Base-by-base conservation (phyloP, 2,888 invertebrate genomes). In the Buathra laborator region DNA sequence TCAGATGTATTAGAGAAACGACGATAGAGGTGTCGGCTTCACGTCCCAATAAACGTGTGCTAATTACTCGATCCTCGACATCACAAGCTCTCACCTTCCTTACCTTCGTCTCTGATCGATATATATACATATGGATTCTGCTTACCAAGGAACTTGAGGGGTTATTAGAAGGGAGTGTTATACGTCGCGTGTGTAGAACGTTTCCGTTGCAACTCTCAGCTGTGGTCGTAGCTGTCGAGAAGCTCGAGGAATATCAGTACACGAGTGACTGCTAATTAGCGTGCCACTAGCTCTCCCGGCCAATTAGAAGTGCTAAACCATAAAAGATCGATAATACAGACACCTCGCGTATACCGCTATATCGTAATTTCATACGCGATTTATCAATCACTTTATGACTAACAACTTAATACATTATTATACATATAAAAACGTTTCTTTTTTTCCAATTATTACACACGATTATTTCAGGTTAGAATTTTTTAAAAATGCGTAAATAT, bases 181-280 rank as follows among this genome's bases (percentile, higher is more conserved):
- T 44, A 44, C 59, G 72, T 72, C 72, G 72, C 19, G 56, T 56
- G 72, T 72, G 56, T 44, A 59, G 44, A 56, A 56, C 24, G 56
- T 44, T 72, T 72, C 59, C n/a, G 59, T 44, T 72, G 43, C 59
- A 56, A 43, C 59, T 56, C 59, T 56, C 44, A 3, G 59, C 7
- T 44, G 59, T 44, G 72, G 72, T 72, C 59, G 72, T 59, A 37
- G 44, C 19, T 56, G 72, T 72, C 24, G 44, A 44, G 53, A 19
- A 37, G 37, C 56, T 56, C 71, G 56, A 56, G 59, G 44, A 72
- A 72, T 56, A 72, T 51, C 72, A 56, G 72, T 56, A 43, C 59
- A 59, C 72, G 72, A 46, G 16, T 46, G 29, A 72, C n/a, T 59
- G 59, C 72, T 72, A 72, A 72, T 72, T 72, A 72, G 72, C 29